Evolutionary conservation across 2,113 vertebrate species (phyloP).

Genomic region (Dryoscopus gambensis): DNA sequence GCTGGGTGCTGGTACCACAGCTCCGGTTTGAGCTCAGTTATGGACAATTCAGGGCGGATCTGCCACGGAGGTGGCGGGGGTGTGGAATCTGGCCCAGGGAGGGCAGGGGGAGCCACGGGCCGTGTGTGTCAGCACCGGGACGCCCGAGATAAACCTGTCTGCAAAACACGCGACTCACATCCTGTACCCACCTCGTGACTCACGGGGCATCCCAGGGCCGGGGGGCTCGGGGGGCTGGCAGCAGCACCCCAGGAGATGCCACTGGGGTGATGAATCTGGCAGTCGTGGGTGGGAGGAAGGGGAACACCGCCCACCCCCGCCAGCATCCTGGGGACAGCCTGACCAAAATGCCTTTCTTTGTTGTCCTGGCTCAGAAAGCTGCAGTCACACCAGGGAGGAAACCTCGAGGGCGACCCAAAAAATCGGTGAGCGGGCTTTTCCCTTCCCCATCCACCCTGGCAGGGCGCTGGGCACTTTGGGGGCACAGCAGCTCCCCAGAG

Average conservation of each 20-base stretch:
- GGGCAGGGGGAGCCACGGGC: not conserved
- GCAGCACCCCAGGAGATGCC: not conserved
- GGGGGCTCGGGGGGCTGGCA: not conserved
- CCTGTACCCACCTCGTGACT: slow-evolving; percentile 64
- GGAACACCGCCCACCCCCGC: fast-evolving
- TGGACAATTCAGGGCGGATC: not conserved
- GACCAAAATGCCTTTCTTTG: not conserved
- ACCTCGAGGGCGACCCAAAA: slow-evolving; percentile 93
- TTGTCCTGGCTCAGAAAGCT: slow-evolving; percentile 75
- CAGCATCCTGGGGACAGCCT: not conserved
- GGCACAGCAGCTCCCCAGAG: not conserved
- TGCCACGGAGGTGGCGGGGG: not conserved
- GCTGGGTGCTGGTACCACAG: not conserved
- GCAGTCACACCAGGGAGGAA: slow-evolving; percentile 82
- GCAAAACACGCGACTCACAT: slow-evolving; percentile 60
- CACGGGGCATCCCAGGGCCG: not conserved
- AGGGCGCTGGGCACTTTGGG: not conserved
- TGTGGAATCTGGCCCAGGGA: not conserved
- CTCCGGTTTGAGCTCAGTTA: fast-evolving
- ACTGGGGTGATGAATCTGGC: not conserved
- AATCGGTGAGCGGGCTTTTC: slow-evolving; percentile 76
- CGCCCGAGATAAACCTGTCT: slow-evolving; percentile 10
- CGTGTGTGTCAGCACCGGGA: not conserved
- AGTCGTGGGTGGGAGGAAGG: not conserved
- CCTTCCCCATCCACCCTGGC: not conserved